A percentile compares a stretch with the other conserved stretches of the same genome.
Evolutionary conservation across 2,113 vertebrate genomes (phyloP).

Genomic region (Oreotrochilus melanogaster): DNA sequence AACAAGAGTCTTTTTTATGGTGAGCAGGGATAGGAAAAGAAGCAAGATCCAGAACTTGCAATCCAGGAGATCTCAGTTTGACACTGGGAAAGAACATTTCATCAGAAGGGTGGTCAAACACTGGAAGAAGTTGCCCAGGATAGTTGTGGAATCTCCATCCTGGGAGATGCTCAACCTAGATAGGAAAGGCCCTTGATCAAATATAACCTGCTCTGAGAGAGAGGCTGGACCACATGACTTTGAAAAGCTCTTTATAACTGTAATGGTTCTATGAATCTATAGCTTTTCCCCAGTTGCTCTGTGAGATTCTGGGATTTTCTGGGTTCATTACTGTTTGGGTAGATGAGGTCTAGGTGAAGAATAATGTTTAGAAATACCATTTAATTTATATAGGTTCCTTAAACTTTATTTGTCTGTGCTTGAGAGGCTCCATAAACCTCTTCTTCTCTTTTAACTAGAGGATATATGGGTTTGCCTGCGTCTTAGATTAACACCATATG

Average conservation of each 20-base stretch:
- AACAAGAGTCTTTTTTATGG: not conserved
- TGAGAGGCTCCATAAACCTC: not conserved
- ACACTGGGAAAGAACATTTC: not conserved
- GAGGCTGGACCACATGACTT: not conserved
- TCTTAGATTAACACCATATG: not conserved
- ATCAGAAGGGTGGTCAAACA: not conserved
- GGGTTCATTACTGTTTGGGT: not conserved
- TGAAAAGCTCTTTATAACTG: not conserved
- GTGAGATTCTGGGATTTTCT: not conserved
- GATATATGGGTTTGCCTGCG: not conserved
- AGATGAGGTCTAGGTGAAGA: not conserved
- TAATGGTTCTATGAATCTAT: not conserved
- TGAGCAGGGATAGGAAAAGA: not conserved
- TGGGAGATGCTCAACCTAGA: not conserved
- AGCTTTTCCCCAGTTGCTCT: not conserved
- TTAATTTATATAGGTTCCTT: not conserved
- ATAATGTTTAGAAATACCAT: not conserved
- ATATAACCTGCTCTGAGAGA: not conserved
- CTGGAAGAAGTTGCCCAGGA: not conserved
- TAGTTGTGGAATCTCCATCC: not conserved
- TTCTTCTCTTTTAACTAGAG: not conserved
- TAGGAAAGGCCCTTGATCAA: not conserved
- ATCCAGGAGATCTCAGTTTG: not conserved
- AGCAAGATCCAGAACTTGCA: not conserved
- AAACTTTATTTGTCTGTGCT: not conserved